Percentiles rank a stretch among this genome's conserved stretches.
Conservation (phyloP, 2,888 invertebrate species). For the Rhimphoctona megacephalus region DNA sequence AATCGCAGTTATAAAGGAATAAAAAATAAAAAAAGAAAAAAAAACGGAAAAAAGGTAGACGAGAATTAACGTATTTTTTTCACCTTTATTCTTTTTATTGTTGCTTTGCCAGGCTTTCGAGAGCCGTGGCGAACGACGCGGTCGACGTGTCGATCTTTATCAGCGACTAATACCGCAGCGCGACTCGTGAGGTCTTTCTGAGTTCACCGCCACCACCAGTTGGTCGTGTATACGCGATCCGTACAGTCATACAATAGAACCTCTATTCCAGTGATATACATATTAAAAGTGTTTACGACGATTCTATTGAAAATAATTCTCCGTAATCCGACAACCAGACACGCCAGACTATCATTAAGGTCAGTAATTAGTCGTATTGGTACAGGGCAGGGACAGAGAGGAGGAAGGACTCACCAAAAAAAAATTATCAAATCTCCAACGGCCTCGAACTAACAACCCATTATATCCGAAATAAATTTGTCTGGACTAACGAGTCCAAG, state of each 20-base stretch:
- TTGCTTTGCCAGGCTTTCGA: slow-evolving; percentile 33
- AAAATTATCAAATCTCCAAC: slow-evolving; percentile 29
- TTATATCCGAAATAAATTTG: slow-evolving; percentile 10
- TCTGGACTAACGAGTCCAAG: background rate
- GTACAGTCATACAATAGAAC: slow-evolving; percentile 20
- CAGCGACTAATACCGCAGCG: slow-evolving; percentile 57
- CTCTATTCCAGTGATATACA: background rate
- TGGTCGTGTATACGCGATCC: slow-evolving; percentile 4
- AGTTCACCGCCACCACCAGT: slow-evolving; percentile 7
- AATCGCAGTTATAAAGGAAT: slow-evolving; percentile 72
- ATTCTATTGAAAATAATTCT: slow-evolving; percentile 38
- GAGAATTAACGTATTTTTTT: slow-evolving; percentile 30
- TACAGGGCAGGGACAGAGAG: background rate
- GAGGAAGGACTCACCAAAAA: slow-evolving; percentile 4
- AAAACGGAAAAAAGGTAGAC: slow-evolving; percentile 16
- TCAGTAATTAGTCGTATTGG: slow-evolving; percentile 52
- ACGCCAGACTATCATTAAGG: slow-evolving; percentile 63
- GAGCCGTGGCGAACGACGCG: slow-evolving; percentile 39
- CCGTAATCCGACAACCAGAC: slow-evolving; percentile 23
- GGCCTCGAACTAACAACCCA: slow-evolving; percentile 26
- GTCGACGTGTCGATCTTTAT: slow-evolving; percentile 61
- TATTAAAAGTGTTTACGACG: slow-evolving; percentile 16
- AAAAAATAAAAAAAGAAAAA: slow-evolving; percentile 37
- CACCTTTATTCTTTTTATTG: slow-evolving; percentile 13
- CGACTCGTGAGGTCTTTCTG: slow-evolving; percentile 30